Percentiles rank a stretch among this genome's conserved stretches.
Evolutionary conservation across 2,888 invertebrate species (phyloP).

Genomic region (Formica aserva): DNA sequence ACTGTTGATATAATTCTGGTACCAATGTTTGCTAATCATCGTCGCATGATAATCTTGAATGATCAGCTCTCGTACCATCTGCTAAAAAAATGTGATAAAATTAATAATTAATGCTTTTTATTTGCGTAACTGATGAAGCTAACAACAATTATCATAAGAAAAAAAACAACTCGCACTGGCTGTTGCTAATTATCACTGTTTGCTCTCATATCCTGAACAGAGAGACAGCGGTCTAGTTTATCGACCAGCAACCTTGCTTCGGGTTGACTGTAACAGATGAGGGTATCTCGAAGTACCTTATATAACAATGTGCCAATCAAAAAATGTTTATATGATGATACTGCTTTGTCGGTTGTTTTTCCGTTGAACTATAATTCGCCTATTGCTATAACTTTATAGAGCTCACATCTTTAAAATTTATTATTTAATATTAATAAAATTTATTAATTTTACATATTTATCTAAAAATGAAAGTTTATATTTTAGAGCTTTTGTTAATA

Average conservation of each 20-base stretch:
- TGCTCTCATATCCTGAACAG: neutral
- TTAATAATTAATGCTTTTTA: conserved; percentile 21
- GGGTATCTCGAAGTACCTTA: conserved; percentile 13
- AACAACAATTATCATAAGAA: neutral
- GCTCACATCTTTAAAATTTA: neutral
- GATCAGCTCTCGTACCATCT: neutral
- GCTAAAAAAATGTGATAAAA: neutral
- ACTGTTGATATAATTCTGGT: neutral
- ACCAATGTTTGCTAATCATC: conserved; percentile 17
- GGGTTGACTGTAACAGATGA: conserved; percentile 64
- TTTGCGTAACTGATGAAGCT: neutral
- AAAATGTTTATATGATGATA: neutral
- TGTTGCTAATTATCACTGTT: neutral
- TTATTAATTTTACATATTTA: neutral
- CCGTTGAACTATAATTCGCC: neutral
- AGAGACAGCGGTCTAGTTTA: conserved; percentile 58
- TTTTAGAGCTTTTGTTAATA: neutral
- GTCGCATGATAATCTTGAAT: neutral
- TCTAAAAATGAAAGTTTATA: neutral
- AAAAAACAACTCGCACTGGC: neutral
- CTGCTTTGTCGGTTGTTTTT: neutral
- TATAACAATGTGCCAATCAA: neutral
- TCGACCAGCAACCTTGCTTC: conserved; percentile 58
- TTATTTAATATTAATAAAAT: neutral
- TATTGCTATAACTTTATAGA: neutral